Percentiles rank a stretch among this genome's conserved stretches.
These are phyloP conservation scores for Syrmaticus mikado DNA, from an alignment of 2,113 vertebrate species.

Conservation along the genomic window DNA sequence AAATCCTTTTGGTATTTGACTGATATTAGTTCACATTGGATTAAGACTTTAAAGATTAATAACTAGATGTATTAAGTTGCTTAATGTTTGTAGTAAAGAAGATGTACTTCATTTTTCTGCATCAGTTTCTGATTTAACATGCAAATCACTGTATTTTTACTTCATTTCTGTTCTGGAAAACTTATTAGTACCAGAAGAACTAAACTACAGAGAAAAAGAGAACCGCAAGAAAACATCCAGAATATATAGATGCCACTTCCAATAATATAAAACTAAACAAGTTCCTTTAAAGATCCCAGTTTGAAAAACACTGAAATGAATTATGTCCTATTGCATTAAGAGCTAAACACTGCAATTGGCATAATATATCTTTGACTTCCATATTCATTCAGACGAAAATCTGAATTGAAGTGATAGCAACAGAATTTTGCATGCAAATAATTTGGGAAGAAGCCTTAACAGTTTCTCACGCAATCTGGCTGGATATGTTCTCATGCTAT, in stretches of 20 bases:
- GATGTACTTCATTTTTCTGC: background rate
- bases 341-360: constrained; percentile 23
- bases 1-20: background rate
- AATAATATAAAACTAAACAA: constrained; percentile 31
- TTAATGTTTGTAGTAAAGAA: background rate
- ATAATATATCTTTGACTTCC: background rate
- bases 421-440: constrained; percentile 9
- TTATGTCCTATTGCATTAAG: constrained; percentile 16
- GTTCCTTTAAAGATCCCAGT: constrained; percentile 40
- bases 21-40: background rate
- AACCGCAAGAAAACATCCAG: constrained; percentile 3
- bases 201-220: constrained; percentile 26
- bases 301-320: constrained; percentile 48
- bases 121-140: background rate
- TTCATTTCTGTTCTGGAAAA: constrained; percentile 25
- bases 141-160: constrained; percentile 16
- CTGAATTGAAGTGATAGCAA: constrained; percentile 18
- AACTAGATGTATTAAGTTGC: background rate
- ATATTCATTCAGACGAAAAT: constrained; percentile 1
- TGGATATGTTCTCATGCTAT: background rate
- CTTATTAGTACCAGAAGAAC: background rate
- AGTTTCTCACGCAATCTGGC: background rate
- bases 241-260: constrained; percentile 42
- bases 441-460: background rate
- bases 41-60: background rate